Evolutionary conservation across 2,797 vertebrate genomes (phyloP), one percentile per base, ranked within the genome.

Genomic region (Melanotaenia pygmaea): DNA sequence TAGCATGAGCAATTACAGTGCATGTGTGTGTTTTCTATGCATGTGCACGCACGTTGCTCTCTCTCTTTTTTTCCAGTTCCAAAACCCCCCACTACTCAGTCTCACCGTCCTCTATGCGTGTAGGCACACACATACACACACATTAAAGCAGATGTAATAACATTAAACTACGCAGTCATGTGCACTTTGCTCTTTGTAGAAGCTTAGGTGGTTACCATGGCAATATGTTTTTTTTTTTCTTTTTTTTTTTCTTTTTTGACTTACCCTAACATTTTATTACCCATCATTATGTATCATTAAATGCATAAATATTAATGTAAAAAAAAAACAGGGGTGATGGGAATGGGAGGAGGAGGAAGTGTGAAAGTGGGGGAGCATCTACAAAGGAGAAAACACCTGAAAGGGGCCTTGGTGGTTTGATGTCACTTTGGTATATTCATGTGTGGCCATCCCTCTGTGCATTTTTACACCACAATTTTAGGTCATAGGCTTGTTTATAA

Each of bases 281-380:
- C 95, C 94, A 94, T 97, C 96, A 98, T 98, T 98, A 98, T 96
- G 94, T 96, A 95, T 96, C 96, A 98, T 97, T 99, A 98, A 98
- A 97, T 96, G 95, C 95, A 97, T 96, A 95, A 94, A 96, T 96
- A 97, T 97, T 97, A 97, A 98, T 96, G 94, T 88, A 95, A 86
- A 90, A 92, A 95, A 86, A 90, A 92, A 92, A 90, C 84, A 89
- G 88, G 81, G 87, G 79, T 86, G 88, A 81, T 87, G 91, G 87
- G 65, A 62, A 72, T 76, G 54, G 72, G 79, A 85, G 91, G 89
- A 75, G 86, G 87, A 74, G 83, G 83, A 88, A 83, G 87, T 82
- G 83, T 89, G 89, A 89, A 90, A 91, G 79, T 78, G 86, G 86
- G 86, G 83, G 72, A 74, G 85, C 86, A 87, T 89, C 84, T 86